Conservation (phyloP, 2,113 vertebrate species). For the Melanotaenia duboulayi region DNA sequence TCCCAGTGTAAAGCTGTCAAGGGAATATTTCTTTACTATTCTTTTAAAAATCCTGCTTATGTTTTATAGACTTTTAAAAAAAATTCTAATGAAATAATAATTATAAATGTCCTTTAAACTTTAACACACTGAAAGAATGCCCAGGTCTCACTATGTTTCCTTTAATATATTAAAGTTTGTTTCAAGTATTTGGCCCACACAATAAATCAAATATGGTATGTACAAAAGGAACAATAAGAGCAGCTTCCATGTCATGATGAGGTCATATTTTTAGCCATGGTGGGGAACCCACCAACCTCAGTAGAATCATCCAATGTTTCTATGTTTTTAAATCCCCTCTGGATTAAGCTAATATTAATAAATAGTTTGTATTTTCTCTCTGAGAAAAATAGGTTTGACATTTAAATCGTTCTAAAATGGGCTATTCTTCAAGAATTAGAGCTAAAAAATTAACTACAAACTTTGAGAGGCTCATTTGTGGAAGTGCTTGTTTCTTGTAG, state of each 20-base stretch:
- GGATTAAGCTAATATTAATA: constrained; percentile 43
- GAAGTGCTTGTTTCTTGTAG: not conserved
- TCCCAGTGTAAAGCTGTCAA: constrained; percentile 57
- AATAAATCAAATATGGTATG: constrained; percentile 39
- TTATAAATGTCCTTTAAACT: constrained; percentile 57
- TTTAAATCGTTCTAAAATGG: constrained; percentile 22
- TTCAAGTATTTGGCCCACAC: constrained; percentile 57
- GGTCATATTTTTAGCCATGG: constrained; percentile 15
- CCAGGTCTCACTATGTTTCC: constrained; percentile 28
- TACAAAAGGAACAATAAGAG: constrained; percentile 21
- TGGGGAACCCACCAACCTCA: constrained; percentile 18
- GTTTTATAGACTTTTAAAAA: constrained; percentile 71
- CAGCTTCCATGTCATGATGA: constrained; percentile 38
- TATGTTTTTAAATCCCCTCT: constrained; percentile 47
- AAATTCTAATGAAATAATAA: constrained; percentile 47
- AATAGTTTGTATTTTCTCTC: constrained; percentile 17
- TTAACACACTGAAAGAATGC: constrained; percentile 47
- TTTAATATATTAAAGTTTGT: constrained; percentile 17
- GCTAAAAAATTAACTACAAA: constrained; percentile 32
- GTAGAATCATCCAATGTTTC: constrained; percentile 67
- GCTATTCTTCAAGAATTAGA: not conserved
- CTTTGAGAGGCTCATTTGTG: not conserved
- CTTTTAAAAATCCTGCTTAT: constrained; percentile 69
- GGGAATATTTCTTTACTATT: constrained; percentile 66
- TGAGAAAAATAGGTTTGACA: not conserved